Evolutionary conservation across 1,140 invertebrate genomes (phyloP), one percentile per base, ranked within the genome.

Genomic region (Brachionus plicatilis): DNA sequence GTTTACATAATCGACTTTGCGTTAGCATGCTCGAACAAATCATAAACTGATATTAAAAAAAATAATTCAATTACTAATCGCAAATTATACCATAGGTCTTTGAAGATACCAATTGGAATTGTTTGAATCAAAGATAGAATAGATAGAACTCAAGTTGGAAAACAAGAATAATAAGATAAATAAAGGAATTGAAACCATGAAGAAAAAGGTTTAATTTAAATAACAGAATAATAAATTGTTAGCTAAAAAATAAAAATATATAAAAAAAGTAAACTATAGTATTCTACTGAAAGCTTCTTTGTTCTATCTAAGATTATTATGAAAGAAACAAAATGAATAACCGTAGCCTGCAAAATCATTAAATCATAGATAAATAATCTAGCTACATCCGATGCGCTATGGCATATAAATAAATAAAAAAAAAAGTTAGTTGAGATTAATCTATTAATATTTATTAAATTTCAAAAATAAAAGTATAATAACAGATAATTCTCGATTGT

Each of bases 371-470:
- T 76, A 76, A 50, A 47, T 53, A 76, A 50, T 76, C 45, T 50
- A 76, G 72, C 72, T 50, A 76, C 72, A 76, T 76, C 72, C 72
- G 72, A 76, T 76, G 72, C 43, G n/a, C 47, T 50, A 50, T 37
- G 20, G n/a, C 20, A 76, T 50, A 50, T 76, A 76, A 50, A 76
- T 76, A 50, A 50, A 50, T 72, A 72, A 72, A 72, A n/a, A 43
- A 70, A 72, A 72, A 43, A 72, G 41, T 43, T 37, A 76, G 47
- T 50, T 12, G 24, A 76, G 45, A 76, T 53, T 50, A 76, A 76
- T 76, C 72, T 50, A 76, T 76, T 76, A 76, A 76, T 76, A 76
- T 76, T 76, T 76, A 76, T 76, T 76, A 76, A 76, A 76, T 76
- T 76, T 76, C 72, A 76, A 76, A 50, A 76, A 37, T 37, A 76